Percentiles rank a stretch among this genome's conserved stretches.
Evolutionary conservation across 2,797 vertebrate species (phyloP).

Genomic region (Liasis olivaceus): DNA sequence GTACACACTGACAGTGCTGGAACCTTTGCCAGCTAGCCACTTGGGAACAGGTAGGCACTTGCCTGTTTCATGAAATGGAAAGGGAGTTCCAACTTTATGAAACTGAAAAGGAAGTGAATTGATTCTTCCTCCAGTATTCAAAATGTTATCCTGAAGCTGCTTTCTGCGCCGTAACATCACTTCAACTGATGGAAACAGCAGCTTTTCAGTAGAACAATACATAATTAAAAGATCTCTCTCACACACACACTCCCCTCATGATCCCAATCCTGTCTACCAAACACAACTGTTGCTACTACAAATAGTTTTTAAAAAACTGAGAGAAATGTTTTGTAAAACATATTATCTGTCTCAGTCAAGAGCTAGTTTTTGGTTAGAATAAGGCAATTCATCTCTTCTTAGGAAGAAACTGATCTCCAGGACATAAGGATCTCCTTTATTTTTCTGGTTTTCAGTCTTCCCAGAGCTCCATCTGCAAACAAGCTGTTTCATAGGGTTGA

Average conservation of each 20-base stretch:
- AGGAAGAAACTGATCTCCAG: neutral
- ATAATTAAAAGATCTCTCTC: neutral
- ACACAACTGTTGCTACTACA: neutral
- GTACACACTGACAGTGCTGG: neutral
- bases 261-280: neutral
- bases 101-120: neutral
- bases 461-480: neutral
- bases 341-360: neutral
- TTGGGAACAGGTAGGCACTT: neutral
- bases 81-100: too few relatives aligned
- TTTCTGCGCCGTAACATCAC: neutral
- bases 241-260: neutral
- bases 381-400: neutral
- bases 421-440: neutral
- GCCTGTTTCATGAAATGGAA: neutral
- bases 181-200: neutral
- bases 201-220: neutral
- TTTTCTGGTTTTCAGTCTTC: neutral
- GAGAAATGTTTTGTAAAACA: neutral
- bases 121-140: neutral
- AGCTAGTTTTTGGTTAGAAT: neutral
- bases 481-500: neutral
- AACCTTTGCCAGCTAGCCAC: neutral
- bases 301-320: neutral
- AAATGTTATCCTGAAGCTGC: neutral